Conservation (phyloP, 2,113 vertebrate species). For the Oryctolagus cuniculus region DNA sequence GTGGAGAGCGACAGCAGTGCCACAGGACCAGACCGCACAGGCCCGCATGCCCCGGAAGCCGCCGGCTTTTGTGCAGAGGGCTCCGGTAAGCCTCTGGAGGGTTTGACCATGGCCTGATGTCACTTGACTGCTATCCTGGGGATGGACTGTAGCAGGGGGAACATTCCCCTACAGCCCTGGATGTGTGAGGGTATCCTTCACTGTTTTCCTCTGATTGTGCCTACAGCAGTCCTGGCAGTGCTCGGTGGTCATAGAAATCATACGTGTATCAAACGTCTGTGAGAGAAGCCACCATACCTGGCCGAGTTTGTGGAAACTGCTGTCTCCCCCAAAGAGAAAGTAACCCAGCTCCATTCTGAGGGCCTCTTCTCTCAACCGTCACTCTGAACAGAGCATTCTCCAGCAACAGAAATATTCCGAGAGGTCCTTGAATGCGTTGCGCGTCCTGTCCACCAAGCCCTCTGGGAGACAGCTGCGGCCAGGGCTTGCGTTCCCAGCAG, state of each 20-base stretch:
- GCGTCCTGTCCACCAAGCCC: neutral
- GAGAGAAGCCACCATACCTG: neutral
- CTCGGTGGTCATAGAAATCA: neutral
- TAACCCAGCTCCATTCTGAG: rapidly evolving
- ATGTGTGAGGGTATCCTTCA: no score
- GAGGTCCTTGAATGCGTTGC: neutral
- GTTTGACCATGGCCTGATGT: neutral
- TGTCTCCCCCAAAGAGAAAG: neutral
- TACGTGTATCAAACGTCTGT: neutral
- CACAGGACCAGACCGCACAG: no score
- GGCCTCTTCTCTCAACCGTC: neutral
- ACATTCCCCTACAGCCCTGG: neutral
- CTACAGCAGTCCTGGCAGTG: neutral
- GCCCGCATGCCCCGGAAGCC: neutral
- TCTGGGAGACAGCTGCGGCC: neutral
- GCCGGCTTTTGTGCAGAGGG: neutral
- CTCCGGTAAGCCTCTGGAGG: neutral
- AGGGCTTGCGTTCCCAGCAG: rapidly evolving
- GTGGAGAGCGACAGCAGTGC: neutral
- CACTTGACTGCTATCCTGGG: neutral
- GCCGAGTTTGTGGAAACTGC: neutral
- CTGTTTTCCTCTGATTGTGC: neutral
- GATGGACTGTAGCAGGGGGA: neutral
- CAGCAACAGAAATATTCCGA: neutral
- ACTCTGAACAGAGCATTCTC: rapidly evolving